Conservation (phyloP, 1,140 invertebrate species). For the Agraylea sexmaculata region DNA sequence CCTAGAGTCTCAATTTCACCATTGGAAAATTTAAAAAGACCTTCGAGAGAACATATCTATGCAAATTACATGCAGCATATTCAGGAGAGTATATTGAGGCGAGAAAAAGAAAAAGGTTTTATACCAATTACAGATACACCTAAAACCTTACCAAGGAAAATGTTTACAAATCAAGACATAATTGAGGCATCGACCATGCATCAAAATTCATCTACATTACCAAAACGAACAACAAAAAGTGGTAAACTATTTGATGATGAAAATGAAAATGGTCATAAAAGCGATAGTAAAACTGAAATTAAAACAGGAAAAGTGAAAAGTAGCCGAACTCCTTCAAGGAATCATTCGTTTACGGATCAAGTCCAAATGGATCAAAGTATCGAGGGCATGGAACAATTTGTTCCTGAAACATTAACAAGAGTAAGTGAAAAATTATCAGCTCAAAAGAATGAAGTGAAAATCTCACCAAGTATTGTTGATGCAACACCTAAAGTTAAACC, state of each 20-base stretch:
- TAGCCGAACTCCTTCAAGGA: conserved; percentile 18
- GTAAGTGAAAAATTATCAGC: too few species aligned
- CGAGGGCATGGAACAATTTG: too few species aligned
- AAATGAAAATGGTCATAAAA: conserved; percentile 5
- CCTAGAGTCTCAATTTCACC: conserved; percentile 17
- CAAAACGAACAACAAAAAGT: conserved; percentile 20
- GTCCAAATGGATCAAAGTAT: too few species aligned
- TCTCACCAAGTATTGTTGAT: conserved; percentile 17
- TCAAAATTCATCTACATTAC: conserved; percentile 17
- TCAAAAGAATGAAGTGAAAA: conserved; percentile 4
- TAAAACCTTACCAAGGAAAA: conserved; percentile 18
- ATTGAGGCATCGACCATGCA: conserved; percentile 1
- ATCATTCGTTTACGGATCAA: conserved; percentile 19
- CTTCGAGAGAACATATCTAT: conserved; percentile 16
- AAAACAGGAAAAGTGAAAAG: conserved; percentile 19
- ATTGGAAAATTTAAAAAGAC: conserved; percentile 2
- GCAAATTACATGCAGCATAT: conserved; percentile 16
- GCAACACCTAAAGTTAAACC: conserved; percentile 19
- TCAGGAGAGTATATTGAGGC: neutral
- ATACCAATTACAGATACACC: conserved; percentile 12
- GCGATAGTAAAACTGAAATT: conserved; percentile 7
- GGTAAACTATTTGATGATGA: conserved; percentile 14
- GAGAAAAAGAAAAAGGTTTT: conserved; percentile 5
- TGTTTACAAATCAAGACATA: conserved; percentile 4
- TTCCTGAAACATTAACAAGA: too few species aligned